These are phyloP conservation scores for Strix aluco DNA, from an alignment of 2,113 vertebrate genomes.

Conservation along the genomic window DNA sequence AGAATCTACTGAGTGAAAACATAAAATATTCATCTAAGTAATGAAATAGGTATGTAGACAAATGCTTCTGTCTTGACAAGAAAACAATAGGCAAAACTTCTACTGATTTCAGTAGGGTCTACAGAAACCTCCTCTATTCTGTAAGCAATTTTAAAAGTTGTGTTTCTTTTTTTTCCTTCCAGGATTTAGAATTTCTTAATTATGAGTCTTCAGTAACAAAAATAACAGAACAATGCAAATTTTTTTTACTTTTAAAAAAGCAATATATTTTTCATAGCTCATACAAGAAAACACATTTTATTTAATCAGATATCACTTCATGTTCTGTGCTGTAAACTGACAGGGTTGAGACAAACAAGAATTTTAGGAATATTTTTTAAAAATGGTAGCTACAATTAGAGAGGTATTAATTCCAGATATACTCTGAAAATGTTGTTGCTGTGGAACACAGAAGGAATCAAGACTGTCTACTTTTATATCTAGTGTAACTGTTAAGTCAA, in stretches of 20 bases:
- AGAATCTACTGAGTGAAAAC: slow-evolving; percentile 4
- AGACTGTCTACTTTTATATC: slow-evolving; percentile 44
- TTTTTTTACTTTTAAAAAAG: slow-evolving; percentile 3
- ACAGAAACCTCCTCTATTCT: neutral
- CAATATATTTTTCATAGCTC: slow-evolving; percentile 56
- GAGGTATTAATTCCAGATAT: slow-evolving; percentile 24
- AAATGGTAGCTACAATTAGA: slow-evolving; percentile 4
- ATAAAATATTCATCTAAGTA: neutral
- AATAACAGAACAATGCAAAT: neutral
- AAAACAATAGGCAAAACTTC: neutral
- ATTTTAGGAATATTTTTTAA: slow-evolving; percentile 6
- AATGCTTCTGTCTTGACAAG: neutral
- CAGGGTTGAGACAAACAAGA: slow-evolving; percentile 1
- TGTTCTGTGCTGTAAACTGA: slow-evolving; percentile 62
- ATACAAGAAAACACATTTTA: slow-evolving; percentile 32
- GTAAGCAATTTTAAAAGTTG: neutral
- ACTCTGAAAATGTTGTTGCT: slow-evolving; percentile 37
- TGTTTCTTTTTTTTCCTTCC: neutral
- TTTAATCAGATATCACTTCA: slow-evolving; percentile 32
- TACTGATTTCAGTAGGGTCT: neutral
- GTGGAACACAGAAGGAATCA: neutral
- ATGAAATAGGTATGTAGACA: neutral
- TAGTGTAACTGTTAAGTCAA: neutral
- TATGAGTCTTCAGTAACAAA: neutral
- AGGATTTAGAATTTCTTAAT: neutral